Percentiles rank a stretch among this genome's conserved stretches.
These are phyloP conservation scores for Myotis pilosus DNA, from an alignment of 2,797 vertebrate species.

Conservation along the genomic window DNA sequence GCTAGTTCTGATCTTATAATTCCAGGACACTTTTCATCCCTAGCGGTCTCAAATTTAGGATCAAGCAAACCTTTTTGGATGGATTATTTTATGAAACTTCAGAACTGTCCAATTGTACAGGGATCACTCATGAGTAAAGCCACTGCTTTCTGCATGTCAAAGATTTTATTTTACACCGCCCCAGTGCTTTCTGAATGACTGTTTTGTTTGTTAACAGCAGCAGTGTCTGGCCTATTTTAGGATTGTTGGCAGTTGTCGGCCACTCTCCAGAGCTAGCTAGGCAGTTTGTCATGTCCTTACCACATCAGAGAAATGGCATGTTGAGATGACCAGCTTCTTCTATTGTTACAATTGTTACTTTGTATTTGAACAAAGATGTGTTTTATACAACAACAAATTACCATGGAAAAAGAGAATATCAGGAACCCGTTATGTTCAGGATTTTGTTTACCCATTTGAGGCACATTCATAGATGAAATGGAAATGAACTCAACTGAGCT, in stretches of 20 bases:
- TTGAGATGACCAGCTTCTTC: constrained; percentile 15
- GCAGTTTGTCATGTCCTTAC: neutral
- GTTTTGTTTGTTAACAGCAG: constrained; percentile 35
- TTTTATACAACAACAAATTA: constrained; percentile 57
- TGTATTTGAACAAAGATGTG: constrained; percentile 54
- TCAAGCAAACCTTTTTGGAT: neutral
- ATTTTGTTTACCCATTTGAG: constrained; percentile 31
- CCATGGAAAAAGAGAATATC: constrained; percentile 26
- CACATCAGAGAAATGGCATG: constrained; percentile 1
- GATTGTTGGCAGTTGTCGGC: neutral
- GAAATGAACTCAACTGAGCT: neutral
- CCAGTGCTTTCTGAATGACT: constrained; percentile 31
- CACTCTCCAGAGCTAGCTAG: neutral
- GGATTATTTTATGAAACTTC: neutral
- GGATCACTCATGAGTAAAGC: constrained; percentile 6
- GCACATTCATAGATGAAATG: constrained; percentile 42
- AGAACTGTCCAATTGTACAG: neutral
- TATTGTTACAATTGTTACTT: constrained; percentile 37
- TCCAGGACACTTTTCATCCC: neutral
- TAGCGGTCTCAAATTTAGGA: neutral
- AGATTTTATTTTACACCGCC: constrained; percentile 11
- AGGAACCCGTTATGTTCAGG: constrained; percentile 21
- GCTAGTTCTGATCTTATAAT: neutral
- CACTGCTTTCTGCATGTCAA: neutral
- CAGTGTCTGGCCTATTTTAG: constrained; percentile 12